phyloP scores from a whole-genome alignment of 2,797 vertebrate genomes.

The Erethizon dorsatum region DNA sequence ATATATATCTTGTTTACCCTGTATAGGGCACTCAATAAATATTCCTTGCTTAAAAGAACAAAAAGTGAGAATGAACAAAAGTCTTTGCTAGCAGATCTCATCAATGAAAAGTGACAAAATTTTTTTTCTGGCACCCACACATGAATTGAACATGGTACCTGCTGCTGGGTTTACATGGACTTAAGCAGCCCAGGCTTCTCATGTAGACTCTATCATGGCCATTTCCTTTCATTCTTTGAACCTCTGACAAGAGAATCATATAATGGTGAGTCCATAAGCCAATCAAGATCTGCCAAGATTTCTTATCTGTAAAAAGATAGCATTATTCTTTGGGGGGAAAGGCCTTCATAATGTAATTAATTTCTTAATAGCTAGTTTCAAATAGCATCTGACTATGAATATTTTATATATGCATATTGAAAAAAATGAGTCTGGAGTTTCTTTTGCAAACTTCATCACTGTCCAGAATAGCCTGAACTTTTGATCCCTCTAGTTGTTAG shows the following conservation, averaged over 20 bases:
- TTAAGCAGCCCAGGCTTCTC: neutral
- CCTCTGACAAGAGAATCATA: neutral
- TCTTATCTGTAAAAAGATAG: conserved; percentile 50
- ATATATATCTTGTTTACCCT: neutral
- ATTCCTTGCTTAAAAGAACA: neutral
- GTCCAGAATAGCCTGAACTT: neutral
- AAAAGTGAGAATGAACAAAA: conserved; percentile 41
- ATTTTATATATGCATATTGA: conserved; percentile 80
- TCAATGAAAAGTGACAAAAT: neutral
- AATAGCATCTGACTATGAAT: conserved; percentile 79
- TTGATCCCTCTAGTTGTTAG: neutral
- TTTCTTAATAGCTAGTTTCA: conserved; percentile 74
- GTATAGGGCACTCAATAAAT: neutral
- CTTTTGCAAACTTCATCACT: neutral
- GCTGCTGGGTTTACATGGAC: neutral
- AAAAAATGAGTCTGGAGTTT: conserved; percentile 61
- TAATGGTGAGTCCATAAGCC: neutral
- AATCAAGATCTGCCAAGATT: conserved; percentile 37
- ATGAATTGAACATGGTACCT: neutral
- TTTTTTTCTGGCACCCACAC: neutral
- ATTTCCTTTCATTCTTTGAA: neutral
- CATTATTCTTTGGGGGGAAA: neutral
- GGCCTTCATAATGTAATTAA: conserved; percentile 75
- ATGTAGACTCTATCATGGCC: neutral
- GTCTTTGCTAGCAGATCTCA: neutral